Evolutionary conservation across 1,140 invertebrate species (phyloP).

Genomic region (Leptopilina boulardi): DNA sequence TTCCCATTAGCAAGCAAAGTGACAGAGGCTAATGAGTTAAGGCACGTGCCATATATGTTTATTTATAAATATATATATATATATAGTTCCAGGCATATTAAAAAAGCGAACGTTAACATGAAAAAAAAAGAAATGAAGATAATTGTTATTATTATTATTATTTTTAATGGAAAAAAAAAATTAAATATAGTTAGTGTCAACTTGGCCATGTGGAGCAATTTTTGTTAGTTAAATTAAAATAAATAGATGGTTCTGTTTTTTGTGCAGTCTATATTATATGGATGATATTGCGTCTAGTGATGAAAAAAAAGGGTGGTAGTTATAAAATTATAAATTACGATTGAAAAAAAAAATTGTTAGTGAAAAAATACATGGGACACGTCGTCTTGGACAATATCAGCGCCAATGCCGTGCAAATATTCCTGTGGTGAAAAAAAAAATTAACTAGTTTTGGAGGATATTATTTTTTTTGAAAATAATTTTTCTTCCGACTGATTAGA

Average conservation of each 20-base stretch:
- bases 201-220: constrained; percentile 76
- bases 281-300: constrained; percentile 67
- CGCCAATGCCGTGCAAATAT: constrained; percentile 37
- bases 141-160: constrained; percentile 37
- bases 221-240: constrained; percentile 72
- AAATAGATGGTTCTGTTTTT: constrained; percentile 65
- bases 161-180: constrained; percentile 51
- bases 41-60: constrained; percentile 61
- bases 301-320: constrained; percentile 55
- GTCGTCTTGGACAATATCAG: no score
- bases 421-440: no score
- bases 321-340: constrained; percentile 46
- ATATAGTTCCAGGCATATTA: constrained; percentile 71
- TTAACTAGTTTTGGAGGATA: constrained; percentile 46
- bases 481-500: constrained; percentile 10
- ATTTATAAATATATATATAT: constrained; percentile 60
- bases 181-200: constrained; percentile 71
- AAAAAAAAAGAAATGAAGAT: constrained; percentile 7
- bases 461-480: no score
- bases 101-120: constrained; percentile 52
- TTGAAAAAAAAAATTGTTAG: background rate
- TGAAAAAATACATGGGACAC: no score
- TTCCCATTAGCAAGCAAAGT: constrained; percentile 73
- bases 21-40: constrained; percentile 70
- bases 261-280: constrained; percentile 67